phyloP scores from a whole-genome alignment of 2,888 invertebrate genomes.

The Brenthis ino region DNA sequence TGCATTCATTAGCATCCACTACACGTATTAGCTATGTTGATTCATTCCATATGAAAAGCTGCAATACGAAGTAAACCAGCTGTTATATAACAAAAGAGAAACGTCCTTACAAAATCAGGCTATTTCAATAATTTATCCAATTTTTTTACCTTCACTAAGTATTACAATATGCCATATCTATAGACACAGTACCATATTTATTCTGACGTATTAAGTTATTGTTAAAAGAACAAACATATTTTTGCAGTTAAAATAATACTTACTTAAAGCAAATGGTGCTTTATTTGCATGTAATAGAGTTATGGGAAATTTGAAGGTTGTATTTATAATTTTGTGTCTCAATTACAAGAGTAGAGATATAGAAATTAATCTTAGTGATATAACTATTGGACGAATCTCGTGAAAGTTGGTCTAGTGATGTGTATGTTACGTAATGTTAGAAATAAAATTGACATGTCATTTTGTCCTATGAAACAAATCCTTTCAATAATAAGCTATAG shows the following conservation, averaged over 20 bases:
- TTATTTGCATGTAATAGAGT: not conserved
- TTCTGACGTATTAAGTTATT: constrained; percentile 31
- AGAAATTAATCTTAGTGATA: constrained; percentile 21
- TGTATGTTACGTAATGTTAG: constrained; percentile 3
- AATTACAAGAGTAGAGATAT: not conserved
- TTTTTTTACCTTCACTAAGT: constrained; percentile 35
- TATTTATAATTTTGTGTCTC: not conserved
- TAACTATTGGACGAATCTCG: constrained; percentile 15
- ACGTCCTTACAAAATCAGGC: constrained; percentile 33
- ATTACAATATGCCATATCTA: constrained; percentile 24
- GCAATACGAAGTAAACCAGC: constrained; percentile 9
- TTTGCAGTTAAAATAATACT: constrained; percentile 5
- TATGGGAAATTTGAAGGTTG: not conserved
- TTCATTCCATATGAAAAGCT: constrained; percentile 7
- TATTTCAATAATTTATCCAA: constrained; percentile 28
- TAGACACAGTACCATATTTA: constrained; percentile 10
- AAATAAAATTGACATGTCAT: not conserved
- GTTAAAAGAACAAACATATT: constrained; percentile 20
- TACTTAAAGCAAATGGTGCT: constrained; percentile 5
- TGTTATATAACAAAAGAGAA: constrained; percentile 28
- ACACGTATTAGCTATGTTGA: constrained; percentile 12
- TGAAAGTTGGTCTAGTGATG: constrained; percentile 20
- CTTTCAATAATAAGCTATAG: too few species aligned
- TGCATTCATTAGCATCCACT: constrained; percentile 1
- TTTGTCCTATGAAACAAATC: constrained; percentile 1